Evolutionary conservation across 2,888 invertebrate species (phyloP), one percentile per base, ranked within the genome.

Genomic region (Cheilosia pagana): DNA sequence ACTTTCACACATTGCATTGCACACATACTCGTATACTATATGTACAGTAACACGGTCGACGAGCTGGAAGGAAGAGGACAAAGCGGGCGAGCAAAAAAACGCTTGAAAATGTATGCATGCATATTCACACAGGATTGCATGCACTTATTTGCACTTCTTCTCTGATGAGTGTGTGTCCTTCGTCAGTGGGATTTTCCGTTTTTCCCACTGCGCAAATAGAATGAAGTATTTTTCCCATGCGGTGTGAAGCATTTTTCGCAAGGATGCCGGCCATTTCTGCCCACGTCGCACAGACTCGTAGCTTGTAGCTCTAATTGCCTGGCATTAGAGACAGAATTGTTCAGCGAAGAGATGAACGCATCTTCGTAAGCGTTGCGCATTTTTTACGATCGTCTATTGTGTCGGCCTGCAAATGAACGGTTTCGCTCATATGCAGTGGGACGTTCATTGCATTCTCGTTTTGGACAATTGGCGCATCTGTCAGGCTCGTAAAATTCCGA

Each of bases 1-100:
- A 83, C 83, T 83, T 83, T 83, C 74, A 83, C 83, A 83, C 83
- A 79, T 83, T 55, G 65, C 59, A 60, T 41, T 65, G 72, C 43
- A 62, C 28, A 28, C 8, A 28, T 8, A 8, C 28, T 28, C 28
- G 28, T 8, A 8, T 28, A 28, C n/a, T n/a, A n/a, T n/a, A n/a
- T n/a, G n/a, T 39, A 21, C 5, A 28, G 45, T 52, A 14, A 50
- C 50, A 21, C 23, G 21, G 35, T 35, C 28, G 41, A 25, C 41
- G 41, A 19, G 23, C 10, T 50, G 25, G 45, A 45, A 39, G 25
- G 31, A 53, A 43, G 52, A 63, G 21, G 25, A 63, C 12, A 14
- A 70, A 45, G 31, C 28, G 23, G 28, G 16, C 1, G 23, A 63
- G 3, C 21, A 60, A 72, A 50, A 50, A 72, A 48, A 53, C 3